Evolutionary conservation across 30 jellyfish, hydroid and myxozoan species (phyloP).

Genomic region (Hydra vulgaris): DNA sequence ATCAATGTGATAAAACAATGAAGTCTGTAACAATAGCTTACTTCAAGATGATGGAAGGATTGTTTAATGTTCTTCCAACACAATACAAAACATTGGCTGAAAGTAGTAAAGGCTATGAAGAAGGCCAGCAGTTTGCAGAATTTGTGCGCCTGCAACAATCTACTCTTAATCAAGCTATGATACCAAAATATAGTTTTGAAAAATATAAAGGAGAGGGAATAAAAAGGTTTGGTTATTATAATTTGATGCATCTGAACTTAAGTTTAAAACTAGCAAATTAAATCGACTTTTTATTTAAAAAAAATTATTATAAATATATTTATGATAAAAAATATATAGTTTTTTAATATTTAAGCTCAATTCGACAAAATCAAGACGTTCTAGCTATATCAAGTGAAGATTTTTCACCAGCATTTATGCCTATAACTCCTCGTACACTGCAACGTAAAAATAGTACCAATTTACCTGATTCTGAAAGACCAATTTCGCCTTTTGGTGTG

Average conservation of each 20-base stretch:
- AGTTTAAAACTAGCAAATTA: too few species aligned
- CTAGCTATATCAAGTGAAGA: conserved; percentile 33
- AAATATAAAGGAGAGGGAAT: conserved; percentile 45
- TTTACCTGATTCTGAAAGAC: conserved; percentile 22
- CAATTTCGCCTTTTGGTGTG: conserved; percentile 17
- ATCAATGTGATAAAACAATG: conserved; percentile 95
- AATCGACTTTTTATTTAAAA: too few species aligned
- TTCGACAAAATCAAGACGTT: not conserved
- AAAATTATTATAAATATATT: too few species aligned
- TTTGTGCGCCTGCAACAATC: conserved; percentile 80
- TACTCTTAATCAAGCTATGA: conserved; percentile 57
- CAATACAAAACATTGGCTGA: conserved; percentile 83
- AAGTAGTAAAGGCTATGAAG: conserved; percentile 75
- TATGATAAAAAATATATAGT: too few species aligned
- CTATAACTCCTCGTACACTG: not conserved
- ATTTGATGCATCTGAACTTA: not conserved
- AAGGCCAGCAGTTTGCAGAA: conserved; percentile 89
- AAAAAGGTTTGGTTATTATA: conserved; percentile 21
- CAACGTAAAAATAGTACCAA: conserved; percentile 15
- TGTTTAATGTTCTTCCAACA: conserved; percentile 65
- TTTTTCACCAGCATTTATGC: not conserved
- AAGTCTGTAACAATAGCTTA: conserved; percentile 71
- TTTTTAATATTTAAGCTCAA: not conserved
- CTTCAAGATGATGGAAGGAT: conserved; percentile 68
- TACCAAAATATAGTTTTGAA: conserved; percentile 57